Percentiles rank a stretch among this genome's conserved stretches.
Conservation (phyloP, 1,140 invertebrate species). For the Stenopsyche tienmushanensis region DNA sequence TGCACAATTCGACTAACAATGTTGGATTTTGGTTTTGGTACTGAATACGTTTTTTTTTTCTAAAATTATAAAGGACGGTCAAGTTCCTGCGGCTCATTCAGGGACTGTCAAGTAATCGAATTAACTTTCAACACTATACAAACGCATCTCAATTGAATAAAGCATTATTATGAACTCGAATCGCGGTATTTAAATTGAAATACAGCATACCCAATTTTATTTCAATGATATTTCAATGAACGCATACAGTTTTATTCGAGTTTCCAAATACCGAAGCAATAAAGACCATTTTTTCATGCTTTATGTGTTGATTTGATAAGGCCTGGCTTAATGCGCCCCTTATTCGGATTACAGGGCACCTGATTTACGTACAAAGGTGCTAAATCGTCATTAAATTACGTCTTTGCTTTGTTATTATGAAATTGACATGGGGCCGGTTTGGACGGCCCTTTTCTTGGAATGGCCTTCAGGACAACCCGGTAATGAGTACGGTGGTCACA, state of each 20-base stretch:
- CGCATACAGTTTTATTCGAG: no score
- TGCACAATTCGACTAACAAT: slow-evolving; percentile 32
- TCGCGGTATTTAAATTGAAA: no score
- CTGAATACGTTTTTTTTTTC: slow-evolving; percentile 9
- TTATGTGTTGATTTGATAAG: no score
- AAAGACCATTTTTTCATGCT: no score
- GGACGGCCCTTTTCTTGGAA: slow-evolving; percentile 24
- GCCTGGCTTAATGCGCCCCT: background rate
- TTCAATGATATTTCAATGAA: no score
- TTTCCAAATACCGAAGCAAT: no score
- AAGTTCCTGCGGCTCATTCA: background rate
- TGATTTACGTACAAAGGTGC: slow-evolving; percentile 29
- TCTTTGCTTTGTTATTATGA: slow-evolving; percentile 20
- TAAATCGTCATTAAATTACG: slow-evolving; percentile 40
- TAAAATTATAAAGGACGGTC: slow-evolving; percentile 5
- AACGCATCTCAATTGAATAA: no score
- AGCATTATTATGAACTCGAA: no score
- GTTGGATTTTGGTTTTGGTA: slow-evolving; percentile 24
- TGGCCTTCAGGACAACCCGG: no score
- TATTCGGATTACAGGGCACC: slow-evolving; percentile 2
- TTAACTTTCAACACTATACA: no score
- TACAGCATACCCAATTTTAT: no score
- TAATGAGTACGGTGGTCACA: no score
- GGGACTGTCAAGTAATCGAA: background rate
- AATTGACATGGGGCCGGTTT: slow-evolving; percentile 6